phyloP scores from a whole-genome alignment of 2,113 vertebrate species.

The Brienomyrus brachyistius region DNA sequence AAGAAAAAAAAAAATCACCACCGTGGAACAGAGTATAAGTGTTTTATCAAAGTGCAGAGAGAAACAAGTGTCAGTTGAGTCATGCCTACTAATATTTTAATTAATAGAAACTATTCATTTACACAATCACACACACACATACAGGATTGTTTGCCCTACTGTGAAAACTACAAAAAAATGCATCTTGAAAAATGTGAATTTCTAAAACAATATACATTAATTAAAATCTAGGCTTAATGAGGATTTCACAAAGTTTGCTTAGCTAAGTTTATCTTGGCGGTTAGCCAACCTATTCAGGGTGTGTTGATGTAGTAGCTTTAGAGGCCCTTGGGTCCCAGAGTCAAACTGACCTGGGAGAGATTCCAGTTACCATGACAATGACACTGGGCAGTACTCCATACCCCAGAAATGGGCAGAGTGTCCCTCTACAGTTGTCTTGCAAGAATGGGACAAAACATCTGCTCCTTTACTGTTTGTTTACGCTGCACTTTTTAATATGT shows the following conservation, averaged over 20 bases:
- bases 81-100: neutral
- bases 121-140: neutral
- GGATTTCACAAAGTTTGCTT: neutral
- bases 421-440: constrained; percentile 73
- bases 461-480: neutral
- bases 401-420: constrained; percentile 90
- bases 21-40: neutral
- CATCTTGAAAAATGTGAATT: neutral
- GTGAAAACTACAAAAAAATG: neutral
- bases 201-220: neutral
- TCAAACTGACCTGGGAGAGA: constrained; percentile 93
- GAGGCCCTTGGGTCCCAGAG: constrained; percentile 93
- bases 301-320: constrained; percentile 81
- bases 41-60: neutral
- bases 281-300: neutral
- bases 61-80: neutral
- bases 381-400: constrained; percentile 92
- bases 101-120: neutral
- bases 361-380: constrained; percentile 95
- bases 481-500: neutral
- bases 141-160: neutral
- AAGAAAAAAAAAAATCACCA: neutral
- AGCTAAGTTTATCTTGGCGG: neutral
- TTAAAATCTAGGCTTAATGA: neutral
- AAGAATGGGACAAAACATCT: neutral